Evolutionary conservation across 1,140 invertebrate genomes (phyloP).

Genomic region (Elysia chlorotica): DNA sequence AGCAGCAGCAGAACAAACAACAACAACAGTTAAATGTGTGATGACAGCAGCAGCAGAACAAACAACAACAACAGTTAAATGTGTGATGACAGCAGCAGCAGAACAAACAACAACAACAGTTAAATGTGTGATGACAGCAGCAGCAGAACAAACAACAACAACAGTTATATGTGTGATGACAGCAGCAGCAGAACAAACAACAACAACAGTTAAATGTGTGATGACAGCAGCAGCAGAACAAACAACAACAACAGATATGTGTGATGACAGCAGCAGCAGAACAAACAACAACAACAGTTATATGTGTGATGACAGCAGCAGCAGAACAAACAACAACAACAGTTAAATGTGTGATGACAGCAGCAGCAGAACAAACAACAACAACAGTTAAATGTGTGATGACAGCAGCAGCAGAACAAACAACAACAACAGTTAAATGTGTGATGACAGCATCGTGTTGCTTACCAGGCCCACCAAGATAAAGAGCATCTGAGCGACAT

Average conservation of each 20-base stretch:
- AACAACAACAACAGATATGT: background rate
- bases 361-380: background rate
- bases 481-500: slow-evolving; percentile 52
- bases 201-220: no score
- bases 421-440: background rate
- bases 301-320: no score
- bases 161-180: background rate
- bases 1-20: no score
- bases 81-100: background rate
- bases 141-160: no score
- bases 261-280: background rate
- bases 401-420: background rate
- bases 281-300: background rate
- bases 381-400: no score
- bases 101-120: no score
- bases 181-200: background rate
- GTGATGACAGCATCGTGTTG: slow-evolving; percentile 3
- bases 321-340: background rate
- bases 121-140: no score
- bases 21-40: no score
- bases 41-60: no score
- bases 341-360: background rate
- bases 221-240: background rate
- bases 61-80: background rate
- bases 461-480: slow-evolving; percentile 54